A percentile compares a stretch with the other conserved stretches of the same genome.
These are phyloP conservation scores for Nebria brevicollis DNA, from an alignment of 2,888 invertebrate genomes.

Conservation along the genomic window DNA sequence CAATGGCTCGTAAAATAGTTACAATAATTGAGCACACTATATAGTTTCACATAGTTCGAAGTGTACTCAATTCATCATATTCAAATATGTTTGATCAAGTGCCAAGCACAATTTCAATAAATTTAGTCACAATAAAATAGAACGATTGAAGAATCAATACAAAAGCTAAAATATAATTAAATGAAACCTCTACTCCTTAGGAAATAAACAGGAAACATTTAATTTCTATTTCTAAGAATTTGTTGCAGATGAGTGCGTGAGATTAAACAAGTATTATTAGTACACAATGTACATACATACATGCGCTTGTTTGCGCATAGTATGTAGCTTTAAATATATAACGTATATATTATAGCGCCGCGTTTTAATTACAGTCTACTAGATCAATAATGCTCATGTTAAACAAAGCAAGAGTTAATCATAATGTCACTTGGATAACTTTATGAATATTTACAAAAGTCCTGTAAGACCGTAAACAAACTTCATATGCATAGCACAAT, in stretches of 20 bases:
- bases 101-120: no score
- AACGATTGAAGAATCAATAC: background rate
- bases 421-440: slow-evolving; percentile 18
- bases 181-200: background rate
- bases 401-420: slow-evolving; percentile 38
- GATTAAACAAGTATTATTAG: slow-evolving; percentile 15
- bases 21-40: no score
- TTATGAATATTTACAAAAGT: slow-evolving; percentile 31
- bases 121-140: background rate
- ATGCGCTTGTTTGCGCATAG: background rate
- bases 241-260: slow-evolving; percentile 20
- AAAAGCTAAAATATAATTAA: background rate
- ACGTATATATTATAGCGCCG: background rate
- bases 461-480: background rate
- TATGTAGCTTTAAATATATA: background rate
- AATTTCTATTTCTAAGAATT: background rate
- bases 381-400: slow-evolving; percentile 41
- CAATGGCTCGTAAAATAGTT: background rate
- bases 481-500: background rate
- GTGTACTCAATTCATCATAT: no score
- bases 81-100: no score
- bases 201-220: background rate
- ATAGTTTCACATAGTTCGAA: no score
- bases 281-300: background rate
- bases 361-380: slow-evolving; percentile 35